Base-by-base conservation (phyloP, 2,888 invertebrate species). In the Heliconius erato region DNA sequence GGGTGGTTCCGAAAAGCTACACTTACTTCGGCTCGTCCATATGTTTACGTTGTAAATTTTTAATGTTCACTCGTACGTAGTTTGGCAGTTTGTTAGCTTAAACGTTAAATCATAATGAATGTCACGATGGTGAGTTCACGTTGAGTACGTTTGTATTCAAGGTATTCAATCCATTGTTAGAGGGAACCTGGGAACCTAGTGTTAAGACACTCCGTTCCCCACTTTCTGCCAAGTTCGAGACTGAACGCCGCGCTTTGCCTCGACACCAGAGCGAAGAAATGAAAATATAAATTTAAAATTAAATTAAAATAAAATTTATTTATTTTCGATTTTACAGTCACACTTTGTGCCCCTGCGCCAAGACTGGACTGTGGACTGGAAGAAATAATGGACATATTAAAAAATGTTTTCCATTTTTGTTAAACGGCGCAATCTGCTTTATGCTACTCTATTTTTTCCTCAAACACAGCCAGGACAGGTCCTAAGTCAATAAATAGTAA, bases 1-100 rank as follows among this genome's bases (percentile, higher is more conserved):
- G 68, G 26, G 49, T 69, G 65, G 32, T 40, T 74, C 74, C 49
- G 28, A 16, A 26, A 40, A 35, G 40, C 71, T 23, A 28, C 65
- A 54, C 54, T 19, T 54, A 54, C 71, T 71, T 63, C 35, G 11
- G 71, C 40, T 23, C 54, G 49, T 35, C 28, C 44, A 72, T 67
- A 44, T 16, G 16, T 28, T 79, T 65, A 44, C 72, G 1, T 63
- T 72, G 6, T 79, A 63, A 19, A 79, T 79, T 44, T 72, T 72
- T 79, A 23, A 72, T 79, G 23, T 67, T 40, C 26, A 67, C 44
- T 67, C 44, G 7, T 11, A 40, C n/a, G 11, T 14, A 23, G n/a
- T 49, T 49, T 54, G 49, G 44, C 16, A n/a, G 9, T 28, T 49
- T 49, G 28, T 54, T 74, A 54, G 9, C 7, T 28, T 49, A 28